Evolutionary conservation across 2,113 vertebrate species (phyloP).

Genomic region (Takifugu bimaculatus): DNA sequence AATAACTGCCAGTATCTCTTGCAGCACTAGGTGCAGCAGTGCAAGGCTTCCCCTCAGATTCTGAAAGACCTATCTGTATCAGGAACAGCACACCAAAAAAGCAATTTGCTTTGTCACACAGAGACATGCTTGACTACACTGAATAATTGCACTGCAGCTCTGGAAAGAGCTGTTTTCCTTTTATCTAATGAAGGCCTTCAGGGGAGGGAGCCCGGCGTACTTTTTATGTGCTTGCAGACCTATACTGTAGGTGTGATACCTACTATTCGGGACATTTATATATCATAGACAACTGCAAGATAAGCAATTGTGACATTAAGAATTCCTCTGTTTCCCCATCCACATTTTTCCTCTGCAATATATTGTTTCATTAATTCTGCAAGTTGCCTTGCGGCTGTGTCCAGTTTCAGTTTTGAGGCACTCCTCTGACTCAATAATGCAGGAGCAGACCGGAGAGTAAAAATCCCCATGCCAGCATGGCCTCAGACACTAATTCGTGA

Average conservation of each 20-base stretch:
- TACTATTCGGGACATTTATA: constrained; percentile 14
- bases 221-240: background rate
- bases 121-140: constrained; percentile 76
- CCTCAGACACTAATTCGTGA: constrained; percentile 43
- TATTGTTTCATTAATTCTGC: constrained; percentile 57
- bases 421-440: constrained; percentile 56
- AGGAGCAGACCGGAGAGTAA: constrained; percentile 44
- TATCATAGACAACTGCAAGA: constrained; percentile 5
- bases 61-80: constrained; percentile 72
- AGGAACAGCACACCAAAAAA: constrained; percentile 73
- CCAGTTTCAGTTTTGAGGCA: constrained; percentile 39
- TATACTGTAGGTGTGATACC: constrained; percentile 19
- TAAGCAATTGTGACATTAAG: constrained; percentile 11
- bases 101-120: constrained; percentile 79
- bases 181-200: constrained; percentile 75
- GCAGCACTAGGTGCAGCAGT: constrained; percentile 51
- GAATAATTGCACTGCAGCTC: constrained; percentile 76
- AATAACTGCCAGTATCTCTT: constrained; percentile 69
- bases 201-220: constrained; percentile 16
- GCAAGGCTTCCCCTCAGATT: constrained; percentile 65
- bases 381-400: constrained; percentile 46
- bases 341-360: constrained; percentile 27
- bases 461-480: constrained; percentile 30
- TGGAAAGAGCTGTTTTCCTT: constrained; percentile 72
- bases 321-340: constrained; percentile 8